These are phyloP conservation scores for Antechinus stuartii DNA, from an alignment of 2,113 vertebrate species.

Conservation along the genomic window DNA sequence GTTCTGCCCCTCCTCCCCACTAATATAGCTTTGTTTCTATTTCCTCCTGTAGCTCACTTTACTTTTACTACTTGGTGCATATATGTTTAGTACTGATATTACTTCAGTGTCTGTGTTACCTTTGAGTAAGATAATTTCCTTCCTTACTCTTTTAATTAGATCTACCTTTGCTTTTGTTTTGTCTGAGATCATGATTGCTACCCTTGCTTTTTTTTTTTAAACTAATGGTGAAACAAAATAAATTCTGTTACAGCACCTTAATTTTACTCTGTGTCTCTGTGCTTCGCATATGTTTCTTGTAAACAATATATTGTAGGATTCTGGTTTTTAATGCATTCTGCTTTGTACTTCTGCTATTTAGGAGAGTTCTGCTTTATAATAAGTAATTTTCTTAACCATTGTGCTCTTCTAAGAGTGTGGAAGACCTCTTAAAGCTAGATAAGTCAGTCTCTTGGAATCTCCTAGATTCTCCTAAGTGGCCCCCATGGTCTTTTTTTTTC, in stretches of 20 bases:
- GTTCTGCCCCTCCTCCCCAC: no score
- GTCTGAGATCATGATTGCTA: background rate
- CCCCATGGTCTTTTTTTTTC: no score
- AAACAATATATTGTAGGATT: background rate
- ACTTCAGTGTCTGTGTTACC: background rate
- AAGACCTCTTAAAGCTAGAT: background rate
- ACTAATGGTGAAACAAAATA: background rate
- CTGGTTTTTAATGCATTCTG: background rate
- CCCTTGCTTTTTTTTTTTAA: background rate
- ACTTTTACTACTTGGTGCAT: background rate
- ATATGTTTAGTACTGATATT: no score
- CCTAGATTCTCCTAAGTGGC: no score
- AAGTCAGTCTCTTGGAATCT: background rate
- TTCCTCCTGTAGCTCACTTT: no score
- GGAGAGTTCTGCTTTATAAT: no score
- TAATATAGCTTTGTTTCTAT: no score
- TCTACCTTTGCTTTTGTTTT: background rate
- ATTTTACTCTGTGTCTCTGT: background rate
- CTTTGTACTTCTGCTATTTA: no score
- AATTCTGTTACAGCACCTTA: background rate
- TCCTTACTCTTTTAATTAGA: background rate
- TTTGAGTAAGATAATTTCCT: background rate
- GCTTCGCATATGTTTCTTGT: background rate
- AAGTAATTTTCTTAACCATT: background rate
- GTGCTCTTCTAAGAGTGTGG: background rate